phyloP scores from a whole-genome alignment of 2,888 invertebrate genomes.

The Melanophora roralis region DNA sequence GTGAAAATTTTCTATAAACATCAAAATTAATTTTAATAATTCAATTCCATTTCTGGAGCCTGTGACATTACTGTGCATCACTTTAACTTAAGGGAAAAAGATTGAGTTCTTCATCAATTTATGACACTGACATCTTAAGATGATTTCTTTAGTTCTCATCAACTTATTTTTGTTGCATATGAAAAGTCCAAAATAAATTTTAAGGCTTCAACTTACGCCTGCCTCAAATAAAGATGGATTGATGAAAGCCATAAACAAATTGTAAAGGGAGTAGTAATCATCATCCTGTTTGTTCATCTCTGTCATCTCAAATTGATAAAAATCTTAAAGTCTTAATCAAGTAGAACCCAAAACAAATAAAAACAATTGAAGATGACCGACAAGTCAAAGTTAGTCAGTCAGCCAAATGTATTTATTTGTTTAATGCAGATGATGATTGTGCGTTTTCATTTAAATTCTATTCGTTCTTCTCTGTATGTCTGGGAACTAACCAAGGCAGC shows the following conservation, averaged over 20 bases:
- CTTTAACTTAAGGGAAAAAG: not conserved
- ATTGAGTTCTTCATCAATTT: constrained; percentile 46
- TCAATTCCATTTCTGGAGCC: too few species aligned
- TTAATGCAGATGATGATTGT: constrained; percentile 49
- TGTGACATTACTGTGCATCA: too few species aligned
- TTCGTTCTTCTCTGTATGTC: constrained; percentile 44
- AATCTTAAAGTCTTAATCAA: constrained; percentile 62
- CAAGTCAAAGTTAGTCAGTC: constrained; percentile 35
- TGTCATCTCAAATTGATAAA: constrained; percentile 57
- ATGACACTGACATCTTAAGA: constrained; percentile 51
- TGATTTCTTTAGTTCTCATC: constrained; percentile 15
- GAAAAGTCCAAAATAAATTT: constrained; percentile 12
- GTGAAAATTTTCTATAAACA: too few species aligned
- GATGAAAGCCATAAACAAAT: constrained; percentile 23
- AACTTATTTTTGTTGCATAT: not conserved
- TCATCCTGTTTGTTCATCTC: constrained; percentile 43
- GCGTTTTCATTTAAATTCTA: constrained; percentile 36
- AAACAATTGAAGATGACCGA: constrained; percentile 29
- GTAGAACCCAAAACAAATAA: constrained; percentile 26
- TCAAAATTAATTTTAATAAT: too few species aligned
- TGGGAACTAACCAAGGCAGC: constrained; percentile 34
- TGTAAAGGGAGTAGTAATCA: constrained; percentile 36
- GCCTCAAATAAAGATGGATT: not conserved
- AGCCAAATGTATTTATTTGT: too few species aligned
- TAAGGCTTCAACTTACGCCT: constrained; percentile 35